Percentiles rank a stretch among this genome's conserved stretches.
Conservation (phyloP, 2,888 invertebrate genomes). For the Perdita meconis region DNA sequence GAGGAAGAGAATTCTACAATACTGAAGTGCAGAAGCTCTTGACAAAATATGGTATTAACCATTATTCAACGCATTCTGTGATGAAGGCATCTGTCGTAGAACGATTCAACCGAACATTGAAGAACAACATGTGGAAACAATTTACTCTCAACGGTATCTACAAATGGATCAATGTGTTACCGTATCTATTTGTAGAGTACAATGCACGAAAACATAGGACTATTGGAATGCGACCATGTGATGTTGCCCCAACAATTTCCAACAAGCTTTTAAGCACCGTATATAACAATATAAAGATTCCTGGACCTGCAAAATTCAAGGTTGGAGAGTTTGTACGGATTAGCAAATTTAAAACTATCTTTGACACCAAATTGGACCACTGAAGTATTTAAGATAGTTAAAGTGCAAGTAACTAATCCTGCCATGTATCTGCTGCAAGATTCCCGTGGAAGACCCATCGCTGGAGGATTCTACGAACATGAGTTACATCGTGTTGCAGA, state of each 20-base stretch:
- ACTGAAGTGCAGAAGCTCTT: neutral
- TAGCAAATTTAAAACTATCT: slow-evolving; percentile 2
- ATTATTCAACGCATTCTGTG: slow-evolving; percentile 63
- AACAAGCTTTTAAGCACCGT: neutral
- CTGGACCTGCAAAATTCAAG: neutral
- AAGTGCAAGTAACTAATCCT: slow-evolving; percentile 2
- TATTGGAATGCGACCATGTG: neutral
- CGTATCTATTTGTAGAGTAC: too few relatives aligned
- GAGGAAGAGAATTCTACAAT: slow-evolving; percentile 25
- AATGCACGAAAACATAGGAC: neutral
- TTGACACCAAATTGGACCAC: slow-evolving; percentile 7
- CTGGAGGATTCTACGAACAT: slow-evolving; percentile 14
- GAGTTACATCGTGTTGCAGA: neutral
- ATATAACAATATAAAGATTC: neutral
- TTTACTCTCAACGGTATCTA: neutral
- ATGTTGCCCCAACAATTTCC: neutral
- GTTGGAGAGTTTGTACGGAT: neutral
- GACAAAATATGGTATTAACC: slow-evolving; percentile 37
- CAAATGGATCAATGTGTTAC: neutral
- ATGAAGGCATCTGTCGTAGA: slow-evolving; percentile 76
- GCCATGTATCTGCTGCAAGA: slow-evolving; percentile 5
- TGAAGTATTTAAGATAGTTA: too few relatives aligned
- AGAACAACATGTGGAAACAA: slow-evolving; percentile 70
- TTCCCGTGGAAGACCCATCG: neutral
- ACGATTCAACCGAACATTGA: slow-evolving; percentile 71